These are phyloP conservation scores for Lasioglossum vierecki DNA, from an alignment of 2,888 invertebrate species.

Conservation along the genomic window DNA sequence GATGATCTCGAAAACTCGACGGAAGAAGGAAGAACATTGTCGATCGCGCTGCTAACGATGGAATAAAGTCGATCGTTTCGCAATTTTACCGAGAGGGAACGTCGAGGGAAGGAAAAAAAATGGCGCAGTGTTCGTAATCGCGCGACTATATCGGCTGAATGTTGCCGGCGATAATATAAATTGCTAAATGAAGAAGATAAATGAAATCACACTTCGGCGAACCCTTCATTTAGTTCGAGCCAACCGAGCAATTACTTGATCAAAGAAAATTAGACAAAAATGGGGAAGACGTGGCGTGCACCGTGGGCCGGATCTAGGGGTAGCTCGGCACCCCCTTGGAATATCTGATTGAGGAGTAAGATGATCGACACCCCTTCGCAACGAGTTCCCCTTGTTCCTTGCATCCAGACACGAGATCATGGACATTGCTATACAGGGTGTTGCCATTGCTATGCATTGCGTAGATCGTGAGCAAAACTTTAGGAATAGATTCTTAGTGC, in stretches of 20 bases:
- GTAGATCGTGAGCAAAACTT: too few relatives aligned
- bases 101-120: neutral
- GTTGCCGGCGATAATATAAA: neutral
- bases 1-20: neutral
- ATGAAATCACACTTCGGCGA: constrained; percentile 9
- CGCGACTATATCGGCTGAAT: neutral
- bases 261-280: constrained; percentile 24
- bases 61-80: constrained; percentile 4
- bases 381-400: constrained; percentile 9
- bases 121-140: neutral
- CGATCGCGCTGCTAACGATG: neutral
- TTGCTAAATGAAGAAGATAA: constrained; percentile 14
- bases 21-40: neutral
- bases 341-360: constrained; percentile 7
- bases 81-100: neutral
- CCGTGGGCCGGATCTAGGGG: neutral
- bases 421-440: neutral
- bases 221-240: constrained; percentile 17
- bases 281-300: constrained; percentile 1
- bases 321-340: neutral
- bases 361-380: constrained; percentile 18
- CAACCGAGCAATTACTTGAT: constrained; percentile 27
- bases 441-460: neutral
- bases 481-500: too few relatives aligned
- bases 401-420: neutral